A percentile compares a stretch with the other conserved stretches of the same genome.
Evolutionary conservation across 2,113 vertebrate genomes (phyloP).

Genomic region (Nasalis larvatus): DNA sequence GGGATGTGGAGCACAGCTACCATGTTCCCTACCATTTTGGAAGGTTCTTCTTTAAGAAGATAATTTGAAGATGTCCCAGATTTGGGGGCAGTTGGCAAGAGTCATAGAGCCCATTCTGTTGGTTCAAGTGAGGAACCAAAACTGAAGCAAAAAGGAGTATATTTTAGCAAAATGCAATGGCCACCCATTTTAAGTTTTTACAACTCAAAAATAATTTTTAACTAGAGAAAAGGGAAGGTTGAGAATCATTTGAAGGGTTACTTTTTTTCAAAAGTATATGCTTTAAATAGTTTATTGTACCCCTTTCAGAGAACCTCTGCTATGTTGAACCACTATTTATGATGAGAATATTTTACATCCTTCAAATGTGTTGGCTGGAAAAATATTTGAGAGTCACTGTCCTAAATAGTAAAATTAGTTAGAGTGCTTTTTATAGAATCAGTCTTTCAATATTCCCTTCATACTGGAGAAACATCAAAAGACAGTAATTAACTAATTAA

Average conservation of each 20-base stretch:
- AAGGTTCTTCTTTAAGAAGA: not conserved
- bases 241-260: not conserved
- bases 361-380: not conserved
- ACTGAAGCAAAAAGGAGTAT: not conserved
- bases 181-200: not conserved
- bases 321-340: not conserved
- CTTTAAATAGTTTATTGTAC: not conserved
- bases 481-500: not conserved
- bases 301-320: not conserved
- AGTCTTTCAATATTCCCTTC: not conserved
- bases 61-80: not conserved
- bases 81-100: not conserved
- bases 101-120: not conserved
- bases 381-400: not conserved
- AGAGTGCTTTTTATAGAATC: not conserved
- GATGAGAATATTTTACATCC: not conserved
- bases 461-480: not conserved
- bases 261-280: not conserved
- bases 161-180: not conserved
- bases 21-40: not conserved
- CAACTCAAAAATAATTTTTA: not conserved
- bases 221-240: not conserved
- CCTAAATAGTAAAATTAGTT: not conserved
- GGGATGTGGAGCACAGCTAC: not conserved
- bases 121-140: not conserved